Evolutionary conservation across 2,113 vertebrate genomes (phyloP).

Genomic region (Passer montanus): DNA sequence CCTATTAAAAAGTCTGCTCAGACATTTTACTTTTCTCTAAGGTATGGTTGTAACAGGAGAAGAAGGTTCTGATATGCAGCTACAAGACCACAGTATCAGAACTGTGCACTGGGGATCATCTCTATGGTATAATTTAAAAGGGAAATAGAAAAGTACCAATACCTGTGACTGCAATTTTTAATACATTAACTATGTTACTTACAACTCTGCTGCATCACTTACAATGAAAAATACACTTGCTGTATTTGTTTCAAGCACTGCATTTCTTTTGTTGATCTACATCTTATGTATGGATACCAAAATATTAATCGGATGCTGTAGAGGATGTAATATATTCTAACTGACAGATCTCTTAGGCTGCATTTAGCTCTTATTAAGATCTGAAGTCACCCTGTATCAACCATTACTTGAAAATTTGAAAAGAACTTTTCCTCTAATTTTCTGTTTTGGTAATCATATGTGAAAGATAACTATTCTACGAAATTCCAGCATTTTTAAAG

Average conservation of each 20-base stretch:
- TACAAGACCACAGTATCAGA: not conserved
- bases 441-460: not conserved
- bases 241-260: not conserved
- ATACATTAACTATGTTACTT: not conserved
- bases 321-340: not conserved
- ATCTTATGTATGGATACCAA: not conserved
- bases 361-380: not conserved
- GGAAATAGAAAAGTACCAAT: not conserved
- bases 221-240: not conserved
- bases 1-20: not conserved
- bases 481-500: not conserved
- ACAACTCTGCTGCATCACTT: not conserved
- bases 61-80: not conserved
- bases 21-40: not conserved
- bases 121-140: not conserved
- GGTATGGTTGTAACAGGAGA: not conserved
- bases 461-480: not conserved
- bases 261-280: not conserved
- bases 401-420: not conserved
- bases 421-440: not conserved
- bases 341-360: not conserved
- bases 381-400: not conserved
- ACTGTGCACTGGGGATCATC: not conserved
- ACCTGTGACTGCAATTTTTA: not conserved
- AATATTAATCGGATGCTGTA: not conserved